These are phyloP conservation scores for Pollicipes pollicipes DNA, from an alignment of 1,140 invertebrate species.

Conservation along the genomic window DNA sequence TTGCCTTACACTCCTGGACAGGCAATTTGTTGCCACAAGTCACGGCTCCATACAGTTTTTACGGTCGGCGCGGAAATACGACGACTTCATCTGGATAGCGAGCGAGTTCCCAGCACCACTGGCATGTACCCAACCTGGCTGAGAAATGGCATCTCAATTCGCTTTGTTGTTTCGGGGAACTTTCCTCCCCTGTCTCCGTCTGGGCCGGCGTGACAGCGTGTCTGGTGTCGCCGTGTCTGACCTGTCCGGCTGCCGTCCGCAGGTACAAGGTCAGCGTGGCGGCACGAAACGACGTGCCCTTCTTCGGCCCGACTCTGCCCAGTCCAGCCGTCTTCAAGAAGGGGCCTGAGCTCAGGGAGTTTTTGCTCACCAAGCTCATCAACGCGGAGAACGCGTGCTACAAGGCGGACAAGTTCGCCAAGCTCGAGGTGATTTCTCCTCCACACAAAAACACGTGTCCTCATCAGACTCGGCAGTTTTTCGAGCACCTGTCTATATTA, in stretches of 20 bases:
- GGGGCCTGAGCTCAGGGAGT: slow-evolving; percentile 73
- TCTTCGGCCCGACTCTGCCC: slow-evolving; percentile 82
- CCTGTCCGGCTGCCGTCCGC: slow-evolving; percentile 19
- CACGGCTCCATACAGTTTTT: slow-evolving; percentile 3
- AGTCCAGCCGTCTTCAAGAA: slow-evolving; percentile 70
- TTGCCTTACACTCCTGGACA: slow-evolving; percentile 16
- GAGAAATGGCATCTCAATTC: too few relatives aligned
- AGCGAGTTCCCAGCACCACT: too few relatives aligned
- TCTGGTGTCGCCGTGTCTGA: not conserved
- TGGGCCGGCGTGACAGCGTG: too few relatives aligned
- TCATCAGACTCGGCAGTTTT: too few relatives aligned
- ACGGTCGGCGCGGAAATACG: too few relatives aligned
- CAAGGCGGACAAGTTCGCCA: slow-evolving; percentile 90
- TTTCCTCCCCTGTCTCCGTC: too few relatives aligned
- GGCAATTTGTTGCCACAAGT: slow-evolving; percentile 5
- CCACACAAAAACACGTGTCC: too few relatives aligned
- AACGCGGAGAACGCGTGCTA: slow-evolving; percentile 96
- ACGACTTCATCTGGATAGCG: too few relatives aligned
- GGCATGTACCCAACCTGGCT: too few relatives aligned
- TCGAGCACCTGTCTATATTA: too few relatives aligned
- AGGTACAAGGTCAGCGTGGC: slow-evolving; percentile 90
- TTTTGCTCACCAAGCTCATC: slow-evolving; percentile 88
- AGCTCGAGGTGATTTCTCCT: slow-evolving; percentile 60
- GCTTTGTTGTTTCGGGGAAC: too few relatives aligned
- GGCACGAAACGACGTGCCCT: slow-evolving; percentile 85